Evolutionary conservation across 1,140 invertebrate genomes (phyloP), one percentile per base, ranked within the genome.

Genomic region (Drosophila kepulauana): DNA sequence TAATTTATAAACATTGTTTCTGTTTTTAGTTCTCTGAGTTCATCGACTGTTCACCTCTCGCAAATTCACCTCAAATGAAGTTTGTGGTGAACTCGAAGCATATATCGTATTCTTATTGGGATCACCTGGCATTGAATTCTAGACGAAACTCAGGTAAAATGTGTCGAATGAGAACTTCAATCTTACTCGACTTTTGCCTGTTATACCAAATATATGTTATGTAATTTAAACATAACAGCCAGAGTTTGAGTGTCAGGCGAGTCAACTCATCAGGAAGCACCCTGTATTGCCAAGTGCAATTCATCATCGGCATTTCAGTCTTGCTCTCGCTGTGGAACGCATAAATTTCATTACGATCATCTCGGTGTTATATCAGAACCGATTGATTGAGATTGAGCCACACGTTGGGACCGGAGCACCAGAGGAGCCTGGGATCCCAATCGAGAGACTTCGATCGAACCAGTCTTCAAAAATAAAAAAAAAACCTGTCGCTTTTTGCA

Each of bases 291-390:
- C 49, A 35, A 5, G 20, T 16, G 41, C 70, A 72, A 75, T 75
- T 57, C 70, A 77, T 81, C 75, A 76, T 56, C 82, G 10, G 69
- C 54, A 81, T 51, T 84, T 69, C 46, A 72, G 61, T 45, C 56
- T 77, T 13, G 10, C 58, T 25, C 48, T 15, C 38, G 20, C n/a
- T 52, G 54, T 2, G 35, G 58, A 52, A 58, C 54, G 70, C 86
- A 89, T 89, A 90, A 90, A 86, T 89, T 89, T 79, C 82, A 82
- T 89, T 89, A 82, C 79, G 81, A 84, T 86, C 87, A 89, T 89
- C 84, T 87, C 78, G 38, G 54, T 30, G 15, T 70, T 74, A 64
- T 81, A 78, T 67, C 72, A 48, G 66, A 68, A 78, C 62, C 78
- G 81, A 88, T 85, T 72, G 71, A 82, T 62, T 75, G 77, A 54